These are phyloP conservation scores for Mimumesa dahlbomi DNA, from an alignment of 2,888 invertebrate species.

Conservation along the genomic window DNA sequence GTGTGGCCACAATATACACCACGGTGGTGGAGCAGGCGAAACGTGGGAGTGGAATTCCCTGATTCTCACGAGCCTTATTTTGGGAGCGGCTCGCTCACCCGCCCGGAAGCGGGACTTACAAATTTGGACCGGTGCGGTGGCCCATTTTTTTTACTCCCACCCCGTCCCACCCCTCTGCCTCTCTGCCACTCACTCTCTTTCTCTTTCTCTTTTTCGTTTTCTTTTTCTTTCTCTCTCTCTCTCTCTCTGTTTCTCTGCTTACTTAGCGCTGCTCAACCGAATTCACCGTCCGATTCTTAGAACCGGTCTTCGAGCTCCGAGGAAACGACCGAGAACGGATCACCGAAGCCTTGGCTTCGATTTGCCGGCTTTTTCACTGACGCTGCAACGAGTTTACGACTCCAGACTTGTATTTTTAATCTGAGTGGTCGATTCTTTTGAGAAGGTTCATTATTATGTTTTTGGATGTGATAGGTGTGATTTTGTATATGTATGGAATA, in stretches of 20 bases:
- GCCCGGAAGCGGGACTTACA: conserved; percentile 60
- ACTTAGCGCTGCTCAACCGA: conserved; percentile 41
- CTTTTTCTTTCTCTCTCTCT: no score
- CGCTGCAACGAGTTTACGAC: no score
- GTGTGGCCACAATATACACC: conserved; percentile 13
- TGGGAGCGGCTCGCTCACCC: conserved; percentile 47
- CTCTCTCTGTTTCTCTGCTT: no score
- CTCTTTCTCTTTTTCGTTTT: no score
- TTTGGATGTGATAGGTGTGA: no score
- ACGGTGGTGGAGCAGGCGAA: no score
- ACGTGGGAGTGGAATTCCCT: conserved; percentile 73
- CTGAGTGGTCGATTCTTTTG: no score
- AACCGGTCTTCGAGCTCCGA: conserved; percentile 29
- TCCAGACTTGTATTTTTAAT: no score
- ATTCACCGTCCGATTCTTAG: conserved; percentile 36
- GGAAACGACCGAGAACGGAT: conserved; percentile 1
- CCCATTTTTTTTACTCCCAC: conserved; percentile 56
- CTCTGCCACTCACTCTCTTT: no score
- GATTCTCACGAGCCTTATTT: conserved; percentile 69
- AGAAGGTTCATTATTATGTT: no score
- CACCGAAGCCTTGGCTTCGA: conserved; percentile 23
- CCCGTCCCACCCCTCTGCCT: neutral
- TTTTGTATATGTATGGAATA: no score
- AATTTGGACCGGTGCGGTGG: conserved; percentile 59
- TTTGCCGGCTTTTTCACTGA: conserved; percentile 19